These are phyloP conservation scores for Xestia rhomboidea DNA, from an alignment of 2,888 invertebrate genomes.

Conservation along the genomic window DNA sequence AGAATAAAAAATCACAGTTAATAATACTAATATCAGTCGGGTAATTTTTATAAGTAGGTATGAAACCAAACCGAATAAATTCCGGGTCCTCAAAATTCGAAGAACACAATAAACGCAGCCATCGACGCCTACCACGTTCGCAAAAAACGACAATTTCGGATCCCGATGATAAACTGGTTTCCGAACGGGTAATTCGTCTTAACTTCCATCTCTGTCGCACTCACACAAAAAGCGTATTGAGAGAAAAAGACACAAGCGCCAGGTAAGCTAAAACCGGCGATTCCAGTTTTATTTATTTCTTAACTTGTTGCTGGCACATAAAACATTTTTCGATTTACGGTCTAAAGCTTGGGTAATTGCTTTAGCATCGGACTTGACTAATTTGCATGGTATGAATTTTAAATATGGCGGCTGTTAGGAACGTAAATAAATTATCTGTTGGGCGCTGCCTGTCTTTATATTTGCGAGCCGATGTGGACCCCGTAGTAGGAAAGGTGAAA, in stretches of 20 bases:
- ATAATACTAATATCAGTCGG: constrained; percentile 54
- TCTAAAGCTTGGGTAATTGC: constrained; percentile 80
- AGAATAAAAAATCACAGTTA: constrained; percentile 37
- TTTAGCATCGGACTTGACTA: constrained; percentile 78
- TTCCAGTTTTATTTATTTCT: constrained; percentile 88
- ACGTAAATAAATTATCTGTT: constrained; percentile 72
- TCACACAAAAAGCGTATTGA: constrained; percentile 35
- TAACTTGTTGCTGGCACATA: constrained; percentile 86
- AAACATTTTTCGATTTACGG: constrained; percentile 85
- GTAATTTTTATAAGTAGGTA: constrained; percentile 61
- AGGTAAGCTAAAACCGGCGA: constrained; percentile 78
- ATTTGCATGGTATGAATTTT: constrained; percentile 84
- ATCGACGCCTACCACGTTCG: constrained; percentile 85
- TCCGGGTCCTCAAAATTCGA: constrained; percentile 77
- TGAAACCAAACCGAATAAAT: constrained; percentile 65
- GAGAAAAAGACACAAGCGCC: constrained; percentile 68
- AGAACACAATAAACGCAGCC: constrained; percentile 81
- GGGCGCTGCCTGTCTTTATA: constrained; percentile 76
- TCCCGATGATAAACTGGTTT: constrained; percentile 89
- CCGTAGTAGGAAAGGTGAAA: constrained; percentile 43
- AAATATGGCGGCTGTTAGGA: constrained; percentile 77
- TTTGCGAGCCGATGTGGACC: constrained; percentile 64
- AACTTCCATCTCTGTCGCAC: constrained; percentile 70
- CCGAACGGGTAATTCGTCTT: constrained; percentile 81
- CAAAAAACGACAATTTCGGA: constrained; percentile 80